These are phyloP conservation scores for Octodon degus DNA, from an alignment of 2,113 vertebrate genomes.

Conservation along the genomic window DNA sequence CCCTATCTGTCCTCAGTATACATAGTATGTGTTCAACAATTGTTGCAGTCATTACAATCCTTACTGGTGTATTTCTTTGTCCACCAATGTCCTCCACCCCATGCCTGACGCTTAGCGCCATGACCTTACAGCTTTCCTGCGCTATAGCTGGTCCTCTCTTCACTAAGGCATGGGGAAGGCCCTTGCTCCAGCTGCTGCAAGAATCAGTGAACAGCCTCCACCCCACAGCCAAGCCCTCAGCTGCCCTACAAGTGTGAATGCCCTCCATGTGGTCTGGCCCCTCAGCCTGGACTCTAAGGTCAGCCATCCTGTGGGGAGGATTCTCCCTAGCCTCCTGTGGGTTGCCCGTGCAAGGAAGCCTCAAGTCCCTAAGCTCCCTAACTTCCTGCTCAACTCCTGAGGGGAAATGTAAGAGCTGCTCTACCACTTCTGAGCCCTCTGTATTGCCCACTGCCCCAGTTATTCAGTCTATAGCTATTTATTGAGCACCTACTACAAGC, in stretches of 20 bases:
- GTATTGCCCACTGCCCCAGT: rapidly evolving
- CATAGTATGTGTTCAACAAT: background rate
- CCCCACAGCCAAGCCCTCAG: no score
- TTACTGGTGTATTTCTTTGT: background rate
- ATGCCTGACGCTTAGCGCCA: background rate
- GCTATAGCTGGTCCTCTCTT: background rate
- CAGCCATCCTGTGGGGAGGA: background rate
- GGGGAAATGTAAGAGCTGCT: background rate
- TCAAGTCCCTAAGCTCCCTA: background rate
- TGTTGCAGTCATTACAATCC: background rate
- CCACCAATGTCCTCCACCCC: background rate
- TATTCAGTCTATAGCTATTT: background rate
- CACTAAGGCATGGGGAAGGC: background rate
- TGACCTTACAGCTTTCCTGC: background rate
- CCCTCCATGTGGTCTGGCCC: background rate
- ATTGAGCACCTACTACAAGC: background rate
- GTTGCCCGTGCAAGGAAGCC: background rate
- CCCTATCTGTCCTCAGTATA: background rate
- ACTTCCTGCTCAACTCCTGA: background rate
- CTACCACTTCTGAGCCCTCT: background rate
- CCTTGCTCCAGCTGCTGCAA: background rate
- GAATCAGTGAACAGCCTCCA: background rate
- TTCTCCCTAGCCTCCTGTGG: background rate
- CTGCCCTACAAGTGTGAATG: background rate
- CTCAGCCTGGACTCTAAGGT: background rate